Evolutionary conservation across 2,888 invertebrate species (phyloP).

Genomic region (Ectemnius cavifrons): DNA sequence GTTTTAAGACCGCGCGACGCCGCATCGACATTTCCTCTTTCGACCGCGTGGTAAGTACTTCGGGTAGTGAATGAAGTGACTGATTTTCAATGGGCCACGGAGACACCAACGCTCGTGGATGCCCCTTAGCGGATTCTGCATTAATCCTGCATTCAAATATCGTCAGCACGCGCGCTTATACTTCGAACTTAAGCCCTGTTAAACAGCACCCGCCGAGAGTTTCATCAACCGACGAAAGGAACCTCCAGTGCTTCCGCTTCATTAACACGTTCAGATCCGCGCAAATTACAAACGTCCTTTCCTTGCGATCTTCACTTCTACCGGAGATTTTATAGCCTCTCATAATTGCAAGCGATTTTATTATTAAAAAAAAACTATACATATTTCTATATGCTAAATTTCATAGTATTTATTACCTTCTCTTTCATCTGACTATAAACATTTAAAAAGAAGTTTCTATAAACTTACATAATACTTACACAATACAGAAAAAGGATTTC

Average conservation of each 20-base stretch:
- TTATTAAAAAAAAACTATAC: no score
- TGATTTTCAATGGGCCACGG: conserved; percentile 64
- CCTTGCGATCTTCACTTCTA: no score
- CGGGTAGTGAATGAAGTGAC: conserved; percentile 61
- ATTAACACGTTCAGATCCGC: conserved; percentile 19
- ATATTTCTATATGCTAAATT: no score
- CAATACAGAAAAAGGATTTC: no score
- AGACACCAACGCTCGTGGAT: conserved; percentile 49
- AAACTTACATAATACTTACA: no score
- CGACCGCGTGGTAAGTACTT: conserved; percentile 2
- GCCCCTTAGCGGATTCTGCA: conserved; percentile 48
- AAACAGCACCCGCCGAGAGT: conserved; percentile 12
- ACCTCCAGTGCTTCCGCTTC: conserved; percentile 7
- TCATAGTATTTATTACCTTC: no score
- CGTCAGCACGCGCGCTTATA: conserved; percentile 39
- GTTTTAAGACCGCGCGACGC: no score
- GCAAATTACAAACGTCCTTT: background rate
- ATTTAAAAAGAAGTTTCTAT: no score
- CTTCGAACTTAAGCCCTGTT: conserved; percentile 30
- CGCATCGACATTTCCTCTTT: no score
- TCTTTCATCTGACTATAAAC: no score
- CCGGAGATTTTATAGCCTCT: no score
- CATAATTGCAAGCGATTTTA: no score
- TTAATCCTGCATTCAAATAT: conserved; percentile 60
- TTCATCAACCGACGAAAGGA: background rate